phyloP scores from a whole-genome alignment of 1,140 invertebrate species.

The Brachionus plicatilis region DNA sequence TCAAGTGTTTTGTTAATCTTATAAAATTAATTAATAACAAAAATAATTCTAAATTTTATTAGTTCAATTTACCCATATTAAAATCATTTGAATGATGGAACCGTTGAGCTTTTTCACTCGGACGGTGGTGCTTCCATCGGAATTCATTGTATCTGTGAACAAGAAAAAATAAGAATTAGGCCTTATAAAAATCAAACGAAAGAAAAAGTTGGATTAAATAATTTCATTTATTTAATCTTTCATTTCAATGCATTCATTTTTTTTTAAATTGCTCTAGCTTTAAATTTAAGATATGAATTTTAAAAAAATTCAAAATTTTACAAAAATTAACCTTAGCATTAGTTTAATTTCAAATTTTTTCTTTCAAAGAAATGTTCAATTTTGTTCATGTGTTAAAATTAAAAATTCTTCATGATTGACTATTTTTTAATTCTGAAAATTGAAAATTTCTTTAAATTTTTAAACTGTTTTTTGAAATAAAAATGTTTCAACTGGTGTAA shows the following conservation, averaged over 20 bases:
- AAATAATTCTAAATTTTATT: not conserved
- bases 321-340: not conserved
- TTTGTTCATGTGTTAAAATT: not conserved
- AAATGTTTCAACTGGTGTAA: too few species aligned
- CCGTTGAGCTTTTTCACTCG: not conserved
- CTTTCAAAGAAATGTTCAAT: not conserved
- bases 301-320: not conserved
- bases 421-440: too few species aligned
- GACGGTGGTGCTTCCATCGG: not conserved
- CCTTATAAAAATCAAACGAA: not conserved
- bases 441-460: too few species aligned
- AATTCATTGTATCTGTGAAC: not conserved
- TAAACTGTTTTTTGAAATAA: too few species aligned
- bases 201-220: not conserved
- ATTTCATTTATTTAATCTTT: not conserved
- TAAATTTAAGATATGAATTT: not conserved
- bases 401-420: too few species aligned
- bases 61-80: not conserved
- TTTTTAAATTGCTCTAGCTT: not conserved
- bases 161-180: not conserved
- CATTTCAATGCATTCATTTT: not conserved
- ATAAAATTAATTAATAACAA: not conserved
- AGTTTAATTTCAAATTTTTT: not conserved
- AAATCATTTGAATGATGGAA: slow-evolving; percentile 19
- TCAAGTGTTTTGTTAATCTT: slow-evolving; percentile 11